A percentile compares a stretch with the other conserved stretches of the same genome.
These are phyloP conservation scores for Mythimna ferrago DNA, from an alignment of 2,888 invertebrate species.

Conservation along the genomic window DNA sequence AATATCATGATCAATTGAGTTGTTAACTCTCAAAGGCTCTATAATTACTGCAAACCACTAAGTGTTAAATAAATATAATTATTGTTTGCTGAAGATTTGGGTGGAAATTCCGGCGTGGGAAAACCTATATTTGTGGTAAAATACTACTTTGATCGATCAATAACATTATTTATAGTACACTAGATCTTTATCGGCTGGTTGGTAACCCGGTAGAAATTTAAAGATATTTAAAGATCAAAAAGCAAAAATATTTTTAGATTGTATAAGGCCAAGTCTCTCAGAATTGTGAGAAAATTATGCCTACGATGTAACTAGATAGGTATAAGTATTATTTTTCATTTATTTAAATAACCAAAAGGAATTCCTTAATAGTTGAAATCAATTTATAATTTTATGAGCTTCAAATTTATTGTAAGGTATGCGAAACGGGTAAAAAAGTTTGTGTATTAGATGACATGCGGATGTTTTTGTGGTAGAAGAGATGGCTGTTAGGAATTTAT, in stretches of 20 bases:
- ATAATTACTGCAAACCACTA: conserved; percentile 33
- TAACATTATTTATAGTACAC: conserved; percentile 4
- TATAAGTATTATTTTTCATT: conserved; percentile 8
- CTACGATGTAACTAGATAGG: conserved; percentile 13
- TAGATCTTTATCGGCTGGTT: not conserved
- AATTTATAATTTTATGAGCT: conserved; percentile 45
- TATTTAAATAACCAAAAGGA: conserved; percentile 32
- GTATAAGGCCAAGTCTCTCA: not conserved
- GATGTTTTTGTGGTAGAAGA: conserved; percentile 14
- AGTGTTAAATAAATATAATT: conserved; percentile 37
- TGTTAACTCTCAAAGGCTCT: conserved; percentile 17
- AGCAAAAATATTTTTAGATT: not conserved
- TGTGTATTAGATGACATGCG: conserved; percentile 22
- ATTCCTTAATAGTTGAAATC: conserved; percentile 27
- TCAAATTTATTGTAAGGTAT: conserved; percentile 31
- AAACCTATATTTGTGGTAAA: conserved; percentile 45
- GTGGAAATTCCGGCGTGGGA: conserved; percentile 53
- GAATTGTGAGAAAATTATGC: conserved; percentile 1
- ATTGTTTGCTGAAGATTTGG: conserved; percentile 30
- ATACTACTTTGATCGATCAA: conserved; percentile 19
- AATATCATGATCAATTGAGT: conserved; percentile 1
- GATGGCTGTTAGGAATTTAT: not conserved
- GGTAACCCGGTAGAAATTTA: not conserved
- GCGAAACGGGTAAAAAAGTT: conserved; percentile 42
- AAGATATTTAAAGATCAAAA: not conserved